Percentiles rank a stretch among this genome's conserved stretches.
phyloP scores from a whole-genome alignment of 2,113 vertebrate genomes.

The Gasterosteus nipponicus region DNA sequence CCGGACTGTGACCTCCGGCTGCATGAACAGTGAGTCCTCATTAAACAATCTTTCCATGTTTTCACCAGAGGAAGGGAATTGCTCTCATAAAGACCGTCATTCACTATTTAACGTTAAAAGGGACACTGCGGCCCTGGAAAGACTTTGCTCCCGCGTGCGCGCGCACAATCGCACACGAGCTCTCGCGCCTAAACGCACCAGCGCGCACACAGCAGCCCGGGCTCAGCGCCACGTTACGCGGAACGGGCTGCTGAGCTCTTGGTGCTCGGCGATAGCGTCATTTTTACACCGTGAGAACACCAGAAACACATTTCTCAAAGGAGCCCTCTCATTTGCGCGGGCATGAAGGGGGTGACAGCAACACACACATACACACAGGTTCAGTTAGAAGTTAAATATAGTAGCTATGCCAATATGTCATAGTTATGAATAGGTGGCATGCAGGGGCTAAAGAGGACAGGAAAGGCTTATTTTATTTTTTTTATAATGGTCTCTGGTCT shows the following conservation, averaged over 20 bases:
- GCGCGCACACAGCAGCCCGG: conserved; percentile 3
- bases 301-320: conserved; percentile 79
- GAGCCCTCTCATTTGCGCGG: conserved; percentile 70
- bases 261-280: conserved; percentile 63
- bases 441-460: conserved; percentile 38
- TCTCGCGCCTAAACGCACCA: conserved; percentile 45
- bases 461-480: conserved; percentile 62
- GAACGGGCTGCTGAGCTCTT: conserved; percentile 67
- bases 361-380: conserved; percentile 24
- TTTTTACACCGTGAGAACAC: conserved; percentile 79
- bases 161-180: conserved; percentile 40
- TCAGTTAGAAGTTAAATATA: conserved; percentile 48
- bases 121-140: conserved; percentile 39
- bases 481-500: conserved; percentile 50
- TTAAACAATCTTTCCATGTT: conserved; percentile 73
- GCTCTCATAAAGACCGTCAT: conserved; percentile 74
- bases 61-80: conserved; percentile 61
- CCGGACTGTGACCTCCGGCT: conserved; percentile 59
- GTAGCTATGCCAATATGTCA: conserved; percentile 51
- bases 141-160: conserved; percentile 28
- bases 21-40: conserved; percentile 58
- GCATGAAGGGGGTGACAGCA: conserved; percentile 47
- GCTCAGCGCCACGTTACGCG: conserved; percentile 48
- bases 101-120: conserved; percentile 69
- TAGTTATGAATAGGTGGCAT: conserved; percentile 52